Evolutionary conservation across 2,797 vertebrate genomes (phyloP).

Genomic region (Geotrypetes seraphini): DNA sequence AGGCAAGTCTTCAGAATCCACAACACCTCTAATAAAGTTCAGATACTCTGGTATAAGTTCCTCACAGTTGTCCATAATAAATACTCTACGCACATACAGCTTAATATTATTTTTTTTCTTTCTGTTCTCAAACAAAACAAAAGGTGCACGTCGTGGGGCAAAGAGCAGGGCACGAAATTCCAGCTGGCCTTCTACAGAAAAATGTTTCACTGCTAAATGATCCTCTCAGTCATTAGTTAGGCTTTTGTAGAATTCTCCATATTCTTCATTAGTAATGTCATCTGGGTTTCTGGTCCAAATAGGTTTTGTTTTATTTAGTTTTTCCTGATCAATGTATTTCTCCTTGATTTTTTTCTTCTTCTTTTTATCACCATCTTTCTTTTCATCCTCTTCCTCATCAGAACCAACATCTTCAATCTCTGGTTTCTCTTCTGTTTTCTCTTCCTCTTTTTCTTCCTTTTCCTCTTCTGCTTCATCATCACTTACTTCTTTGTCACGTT

Average conservation of each 20-base stretch:
- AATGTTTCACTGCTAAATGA: too few species aligned
- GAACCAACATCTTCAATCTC: conserved; percentile 86
- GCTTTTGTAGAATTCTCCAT: conserved; percentile 89
- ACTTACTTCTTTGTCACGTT: conserved; percentile 89
- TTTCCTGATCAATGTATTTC: conserved; percentile 82
- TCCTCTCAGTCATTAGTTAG: conserved; percentile 96
- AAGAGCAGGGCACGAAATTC: too few species aligned
- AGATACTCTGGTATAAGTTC: too few species aligned
- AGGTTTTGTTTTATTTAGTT: conserved; percentile 88
- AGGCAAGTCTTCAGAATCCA: too few species aligned
- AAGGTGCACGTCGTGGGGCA: too few species aligned
- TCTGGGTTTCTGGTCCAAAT: conserved; percentile 95
- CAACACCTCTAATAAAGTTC: too few species aligned
- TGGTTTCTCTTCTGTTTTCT: conserved; percentile 72
- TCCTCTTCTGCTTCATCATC: conserved; percentile 80
- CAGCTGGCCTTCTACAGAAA: too few species aligned
- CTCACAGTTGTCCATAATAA: too few species aligned
- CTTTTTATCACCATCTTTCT: conserved; percentile 77
- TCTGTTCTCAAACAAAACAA: too few species aligned
- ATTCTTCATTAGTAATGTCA: conserved; percentile 86
- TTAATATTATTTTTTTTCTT: too few species aligned
- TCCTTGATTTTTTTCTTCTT: conserved; percentile 94
- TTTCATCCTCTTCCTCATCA: conserved; percentile 67
- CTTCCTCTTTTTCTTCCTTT: conserved; percentile 62
- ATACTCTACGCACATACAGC: too few species aligned